Evolutionary conservation across 1,140 invertebrate species (phyloP).

Genomic region (Planococcus citri): DNA sequence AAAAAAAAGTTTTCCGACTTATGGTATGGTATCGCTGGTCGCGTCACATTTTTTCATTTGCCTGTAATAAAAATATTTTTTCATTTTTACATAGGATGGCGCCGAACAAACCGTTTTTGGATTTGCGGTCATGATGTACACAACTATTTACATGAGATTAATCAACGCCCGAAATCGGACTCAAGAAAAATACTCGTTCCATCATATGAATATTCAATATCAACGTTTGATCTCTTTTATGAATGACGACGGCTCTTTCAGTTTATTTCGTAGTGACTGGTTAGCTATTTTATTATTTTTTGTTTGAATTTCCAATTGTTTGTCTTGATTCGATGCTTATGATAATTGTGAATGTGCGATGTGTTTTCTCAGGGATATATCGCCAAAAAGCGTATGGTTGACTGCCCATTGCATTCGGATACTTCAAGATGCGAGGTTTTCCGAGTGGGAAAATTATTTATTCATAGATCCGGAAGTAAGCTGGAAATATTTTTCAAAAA

Average conservation of each 20-base stretch:
- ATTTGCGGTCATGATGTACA: conserved; percentile 86
- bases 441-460: conserved; percentile 86
- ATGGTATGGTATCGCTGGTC: too few species aligned
- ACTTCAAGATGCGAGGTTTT: conserved; percentile 78
- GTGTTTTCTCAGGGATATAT: conserved; percentile 54
- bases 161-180: conserved; percentile 70
- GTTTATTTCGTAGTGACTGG: conserved; percentile 77
- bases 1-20: too few species aligned
- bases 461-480: conserved; percentile 63
- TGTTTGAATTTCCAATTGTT: neutral
- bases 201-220: conserved; percentile 78
- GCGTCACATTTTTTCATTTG: too few species aligned
- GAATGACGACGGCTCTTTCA: conserved; percentile 80
- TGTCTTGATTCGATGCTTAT: too few species aligned
- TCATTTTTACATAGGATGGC: conserved; percentile 46
- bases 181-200: conserved; percentile 62
- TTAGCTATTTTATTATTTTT: conserved; percentile 29
- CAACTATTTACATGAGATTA: conserved; percentile 75
- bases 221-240: conserved; percentile 84
- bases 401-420: conserved; percentile 73
- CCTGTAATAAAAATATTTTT: too few species aligned
- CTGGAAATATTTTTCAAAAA: neutral
- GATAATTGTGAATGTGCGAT: neutral
- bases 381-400: conserved; percentile 68
- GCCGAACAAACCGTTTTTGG: conserved; percentile 92